Evolutionary conservation across 2,113 vertebrate genomes (phyloP), one percentile per base, ranked within the genome.

Genomic region (Myotis brandtii): DNA sequence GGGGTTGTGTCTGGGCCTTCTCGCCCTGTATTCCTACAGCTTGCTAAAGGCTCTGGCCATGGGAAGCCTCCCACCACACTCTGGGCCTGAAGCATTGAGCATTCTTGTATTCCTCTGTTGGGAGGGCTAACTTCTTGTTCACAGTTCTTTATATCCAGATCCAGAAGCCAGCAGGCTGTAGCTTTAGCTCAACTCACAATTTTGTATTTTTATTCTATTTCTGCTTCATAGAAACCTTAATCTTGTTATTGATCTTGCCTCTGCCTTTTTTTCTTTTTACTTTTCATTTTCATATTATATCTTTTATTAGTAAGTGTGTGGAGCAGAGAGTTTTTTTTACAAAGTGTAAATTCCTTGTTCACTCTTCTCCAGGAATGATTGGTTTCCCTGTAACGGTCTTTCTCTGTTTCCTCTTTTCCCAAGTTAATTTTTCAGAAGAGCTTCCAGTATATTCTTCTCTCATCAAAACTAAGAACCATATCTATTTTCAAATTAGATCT

Each of bases 141-240:
- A 73, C 6, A 37, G 13, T 34, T 46, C 16, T 48, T 64, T 54
- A 20, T 52, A 52, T 80, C 23, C 20, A 87, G 11, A 91, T 37
- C 8, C 20, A 84, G 95, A 40, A 93, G 52, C 18, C n/a, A 59
- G 66, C 9, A 77, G 54, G 2, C 37, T 48, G 16, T 46, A 13
- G 11, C 14, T 95, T 90, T 69, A 5, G 23, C 2, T 62, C 21
- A 20, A 40, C 9, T 80, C 9, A 69, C 6, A 5, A 37, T 62
- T 96, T 95, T 76, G 16, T 30, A 75, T 85, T 97, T 87, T 13
- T 40, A 32, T 67, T 91, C 30, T 75, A 48, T 40, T 79, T 91
- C 14, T 91, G 52, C 13, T 66, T 66, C 25, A 59, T 10, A 86
- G 21, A 59, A 25, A 67, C 3, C 9, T 86, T 40, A 59, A 59